A percentile compares a stretch with the other conserved stretches of the same genome.
Evolutionary conservation across 2,888 invertebrate species (phyloP).

Genomic region (Bibio marci): DNA sequence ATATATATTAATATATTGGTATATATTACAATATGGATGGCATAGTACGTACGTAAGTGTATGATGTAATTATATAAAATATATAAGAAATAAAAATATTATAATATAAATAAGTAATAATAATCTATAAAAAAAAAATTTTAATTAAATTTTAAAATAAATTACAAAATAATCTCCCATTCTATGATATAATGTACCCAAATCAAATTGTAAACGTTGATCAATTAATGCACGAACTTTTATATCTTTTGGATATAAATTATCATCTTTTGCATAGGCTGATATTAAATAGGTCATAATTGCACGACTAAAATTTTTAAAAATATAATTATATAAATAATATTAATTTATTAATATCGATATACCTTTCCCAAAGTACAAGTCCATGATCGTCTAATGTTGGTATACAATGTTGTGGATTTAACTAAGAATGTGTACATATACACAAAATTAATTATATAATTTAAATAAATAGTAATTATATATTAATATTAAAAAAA

Average conservation of each 20-base stretch:
- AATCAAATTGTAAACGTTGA: constrained; percentile 39
- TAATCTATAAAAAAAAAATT: neutral
- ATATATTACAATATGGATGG: neutral
- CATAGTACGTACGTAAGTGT: neutral
- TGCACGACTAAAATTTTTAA: constrained; percentile 22
- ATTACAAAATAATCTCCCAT: constrained; percentile 37
- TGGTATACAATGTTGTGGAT: constrained; percentile 38
- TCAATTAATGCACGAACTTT: constrained; percentile 39
- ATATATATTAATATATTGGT: neutral
- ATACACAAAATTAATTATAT: constrained; percentile 9
- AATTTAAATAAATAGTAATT: neutral
- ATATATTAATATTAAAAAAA: neutral
- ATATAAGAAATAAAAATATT: neutral
- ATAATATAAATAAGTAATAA: neutral
- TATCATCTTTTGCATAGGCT: constrained; percentile 40
- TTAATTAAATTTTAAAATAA: constrained; percentile 9
- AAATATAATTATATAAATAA: constrained; percentile 1
- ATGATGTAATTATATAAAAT: neutral
- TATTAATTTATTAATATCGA: neutral
- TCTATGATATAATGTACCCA: constrained; percentile 35
- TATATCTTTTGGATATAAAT: constrained; percentile 40
- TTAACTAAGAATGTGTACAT: too few species aligned
- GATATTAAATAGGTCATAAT: constrained; percentile 42
- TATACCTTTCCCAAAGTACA: constrained; percentile 32
- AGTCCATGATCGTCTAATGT: constrained; percentile 38